A percentile compares a stretch with the other conserved stretches of the same genome.
Evolutionary conservation across 2,888 invertebrate genomes (phyloP).

Genomic region (Chironomus tentans): DNA sequence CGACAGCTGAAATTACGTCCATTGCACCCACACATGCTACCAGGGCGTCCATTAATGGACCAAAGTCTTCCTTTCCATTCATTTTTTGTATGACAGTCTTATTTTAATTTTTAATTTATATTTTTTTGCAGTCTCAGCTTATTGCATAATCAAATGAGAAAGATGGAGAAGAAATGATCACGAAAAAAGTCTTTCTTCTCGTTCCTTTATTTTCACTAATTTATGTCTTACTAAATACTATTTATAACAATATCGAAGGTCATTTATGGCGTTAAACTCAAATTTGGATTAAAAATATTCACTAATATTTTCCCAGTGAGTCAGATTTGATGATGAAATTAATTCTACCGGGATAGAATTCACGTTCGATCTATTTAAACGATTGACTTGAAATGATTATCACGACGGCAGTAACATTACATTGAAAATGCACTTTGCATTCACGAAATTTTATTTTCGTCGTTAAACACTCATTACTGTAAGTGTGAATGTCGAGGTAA

Average conservation of each 20-base stretch:
- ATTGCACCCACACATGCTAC: constrained; percentile 15
- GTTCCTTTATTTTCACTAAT: too few relatives aligned
- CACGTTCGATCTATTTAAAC: background rate
- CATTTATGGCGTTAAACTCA: too few relatives aligned
- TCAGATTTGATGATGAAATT: background rate
- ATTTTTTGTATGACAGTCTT: background rate
- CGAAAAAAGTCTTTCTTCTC: background rate
- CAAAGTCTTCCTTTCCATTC: constrained; percentile 19
- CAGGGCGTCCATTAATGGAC: constrained; percentile 15
- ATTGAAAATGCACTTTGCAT: background rate
- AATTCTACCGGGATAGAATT: background rate
- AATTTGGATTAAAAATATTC: background rate
- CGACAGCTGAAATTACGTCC: constrained; percentile 16
- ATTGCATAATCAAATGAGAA: constrained; percentile 18
- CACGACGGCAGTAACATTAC: background rate
- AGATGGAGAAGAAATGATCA: background rate
- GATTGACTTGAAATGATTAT: constrained; percentile 1
- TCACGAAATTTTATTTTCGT: background rate
- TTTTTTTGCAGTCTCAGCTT: background rate
- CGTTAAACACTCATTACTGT: background rate
- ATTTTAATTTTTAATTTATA: background rate
- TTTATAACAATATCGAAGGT: too few relatives aligned
- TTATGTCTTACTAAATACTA: too few relatives aligned
- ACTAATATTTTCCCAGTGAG: background rate
- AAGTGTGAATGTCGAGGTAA: constrained; percentile 11